Evolutionary conservation across 2,797 vertebrate species (phyloP).

Genomic region (Lepilemur ruficaudatus): DNA sequence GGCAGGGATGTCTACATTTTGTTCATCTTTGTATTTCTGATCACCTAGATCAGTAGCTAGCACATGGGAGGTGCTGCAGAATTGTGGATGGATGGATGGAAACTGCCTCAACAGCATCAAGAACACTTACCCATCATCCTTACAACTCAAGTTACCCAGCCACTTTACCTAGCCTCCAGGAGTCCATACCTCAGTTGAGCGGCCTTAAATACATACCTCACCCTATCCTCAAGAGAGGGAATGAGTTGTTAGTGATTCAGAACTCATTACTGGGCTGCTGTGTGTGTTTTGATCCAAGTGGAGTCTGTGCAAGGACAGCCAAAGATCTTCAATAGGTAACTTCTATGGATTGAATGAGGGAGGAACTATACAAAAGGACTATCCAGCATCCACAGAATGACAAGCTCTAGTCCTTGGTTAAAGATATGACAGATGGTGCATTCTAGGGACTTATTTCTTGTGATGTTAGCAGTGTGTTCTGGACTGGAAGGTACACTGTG

Average conservation of each 20-base stretch:
- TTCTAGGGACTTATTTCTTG: not conserved
- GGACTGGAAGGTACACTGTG: not conserved
- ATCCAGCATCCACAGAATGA: not conserved
- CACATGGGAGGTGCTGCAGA: no score
- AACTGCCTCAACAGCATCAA: no score
- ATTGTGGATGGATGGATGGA: no score
- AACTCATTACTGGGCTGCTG: not conserved
- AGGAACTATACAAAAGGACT: not conserved
- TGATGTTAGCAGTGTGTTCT: not conserved
- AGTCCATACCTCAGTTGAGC: no score
- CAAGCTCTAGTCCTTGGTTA: not conserved
- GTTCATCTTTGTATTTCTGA: no score
- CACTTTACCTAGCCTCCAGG: no score
- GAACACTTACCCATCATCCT: no score
- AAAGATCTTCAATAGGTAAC: conserved; percentile 22
- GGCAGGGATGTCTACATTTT: no score
- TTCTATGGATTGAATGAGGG: not conserved
- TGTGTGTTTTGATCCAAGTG: not conserved
- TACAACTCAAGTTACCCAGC: no score
- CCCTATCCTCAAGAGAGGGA: not conserved
- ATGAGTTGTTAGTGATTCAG: not conserved
- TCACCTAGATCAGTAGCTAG: no score
- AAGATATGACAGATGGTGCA: not conserved
- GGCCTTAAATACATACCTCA: not conserved
- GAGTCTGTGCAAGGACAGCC: conserved; percentile 26